These are phyloP conservation scores for Eurypyga helias DNA, from an alignment of 2,113 vertebrate genomes.

Conservation along the genomic window DNA sequence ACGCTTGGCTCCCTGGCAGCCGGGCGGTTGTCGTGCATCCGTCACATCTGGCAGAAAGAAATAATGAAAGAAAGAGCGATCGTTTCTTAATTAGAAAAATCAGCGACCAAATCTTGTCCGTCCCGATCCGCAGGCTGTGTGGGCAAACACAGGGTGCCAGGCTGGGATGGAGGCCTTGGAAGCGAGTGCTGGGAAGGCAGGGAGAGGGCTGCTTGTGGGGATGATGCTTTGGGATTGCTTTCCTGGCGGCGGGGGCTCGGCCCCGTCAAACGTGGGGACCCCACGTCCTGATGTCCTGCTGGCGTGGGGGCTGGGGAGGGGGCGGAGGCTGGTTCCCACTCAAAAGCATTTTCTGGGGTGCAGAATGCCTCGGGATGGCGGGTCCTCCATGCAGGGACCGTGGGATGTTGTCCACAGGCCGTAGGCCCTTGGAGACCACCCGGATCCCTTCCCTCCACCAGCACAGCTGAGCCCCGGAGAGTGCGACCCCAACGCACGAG, in stretches of 20 bases:
- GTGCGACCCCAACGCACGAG: accelerated
- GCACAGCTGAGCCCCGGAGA: background rate
- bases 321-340: background rate
- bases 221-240: background rate
- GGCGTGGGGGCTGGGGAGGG: background rate
- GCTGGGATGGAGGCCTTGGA: background rate
- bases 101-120: accelerated
- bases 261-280: accelerated
- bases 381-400: accelerated
- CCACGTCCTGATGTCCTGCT: background rate
- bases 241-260: background rate
- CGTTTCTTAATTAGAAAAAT: accelerated
- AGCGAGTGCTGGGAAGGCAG: background rate
- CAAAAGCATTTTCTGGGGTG: background rate
- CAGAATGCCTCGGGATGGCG: accelerated
- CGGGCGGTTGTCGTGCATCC: accelerated
- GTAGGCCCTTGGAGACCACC: background rate
- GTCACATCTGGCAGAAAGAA: background rate
- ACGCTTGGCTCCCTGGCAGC: accelerated
- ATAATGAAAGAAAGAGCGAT: background rate
- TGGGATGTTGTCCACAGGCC: background rate
- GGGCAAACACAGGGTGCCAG: background rate
- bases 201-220: background rate
- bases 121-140: accelerated
- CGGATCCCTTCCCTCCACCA: background rate